phyloP scores from a whole-genome alignment of 2,888 invertebrate genomes.

The Matsumyia berberina region DNA sequence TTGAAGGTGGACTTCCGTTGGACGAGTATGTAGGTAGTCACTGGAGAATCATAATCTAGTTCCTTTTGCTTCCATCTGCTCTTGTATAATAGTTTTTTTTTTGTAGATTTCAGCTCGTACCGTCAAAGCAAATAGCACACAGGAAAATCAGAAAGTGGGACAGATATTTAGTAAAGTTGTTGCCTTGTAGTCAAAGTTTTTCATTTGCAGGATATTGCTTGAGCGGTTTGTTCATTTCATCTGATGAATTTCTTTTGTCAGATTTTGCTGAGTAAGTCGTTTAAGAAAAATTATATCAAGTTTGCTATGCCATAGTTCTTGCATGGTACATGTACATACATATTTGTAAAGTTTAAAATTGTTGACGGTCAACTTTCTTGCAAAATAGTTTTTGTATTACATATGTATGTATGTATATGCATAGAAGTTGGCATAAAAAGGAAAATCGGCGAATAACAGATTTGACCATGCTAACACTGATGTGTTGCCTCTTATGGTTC shows the following conservation, averaged over 20 bases:
- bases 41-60: conserved; percentile 55
- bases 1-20: conserved; percentile 46
- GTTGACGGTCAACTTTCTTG: conserved; percentile 45
- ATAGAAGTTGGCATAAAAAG: not conserved
- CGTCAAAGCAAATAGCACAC: conserved; percentile 24
- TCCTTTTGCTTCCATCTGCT: conserved; percentile 30
- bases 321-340: too few species aligned
- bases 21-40: conserved; percentile 32
- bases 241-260: conserved; percentile 70
- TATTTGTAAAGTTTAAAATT: conserved; percentile 51
- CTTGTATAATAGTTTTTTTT: conserved; percentile 19
- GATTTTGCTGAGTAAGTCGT: conserved; percentile 48
- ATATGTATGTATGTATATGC: not conserved
- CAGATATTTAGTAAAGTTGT: conserved; percentile 66
- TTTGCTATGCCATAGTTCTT: conserved; percentile 40
- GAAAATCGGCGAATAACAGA: too few species aligned
- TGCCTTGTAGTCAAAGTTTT: conserved; percentile 41
- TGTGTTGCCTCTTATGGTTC: too few species aligned
- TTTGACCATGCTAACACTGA: too few species aligned
- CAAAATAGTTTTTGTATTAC: not conserved
- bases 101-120: conserved; percentile 24
- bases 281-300: conserved; percentile 55
- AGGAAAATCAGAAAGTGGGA: conserved; percentile 51
- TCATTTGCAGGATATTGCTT: conserved; percentile 52
- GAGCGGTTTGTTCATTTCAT: conserved; percentile 61